Evolutionary conservation across 2,888 invertebrate species (phyloP).

Genomic region (Epistrophe grossulariae): DNA sequence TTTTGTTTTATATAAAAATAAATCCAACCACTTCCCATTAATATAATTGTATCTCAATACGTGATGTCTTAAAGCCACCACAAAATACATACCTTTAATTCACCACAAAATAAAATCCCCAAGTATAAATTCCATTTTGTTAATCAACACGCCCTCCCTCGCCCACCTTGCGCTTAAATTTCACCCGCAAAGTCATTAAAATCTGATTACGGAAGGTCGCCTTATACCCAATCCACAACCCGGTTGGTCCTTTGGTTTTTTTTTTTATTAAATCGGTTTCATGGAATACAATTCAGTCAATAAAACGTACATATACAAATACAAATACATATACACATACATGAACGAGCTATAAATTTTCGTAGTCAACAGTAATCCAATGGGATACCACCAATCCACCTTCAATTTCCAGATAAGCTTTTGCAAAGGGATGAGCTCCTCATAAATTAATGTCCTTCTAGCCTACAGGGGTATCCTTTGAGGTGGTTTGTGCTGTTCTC

Average conservation of each 20-base stretch:
- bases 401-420: slow-evolving; percentile 44
- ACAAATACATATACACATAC: neutral
- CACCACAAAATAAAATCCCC: slow-evolving; percentile 12
- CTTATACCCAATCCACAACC: neutral
- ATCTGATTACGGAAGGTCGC: slow-evolving; percentile 18
- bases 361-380: slow-evolving; percentile 5
- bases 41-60: neutral
- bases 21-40: slow-evolving; percentile 18
- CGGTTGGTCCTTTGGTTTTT: neutral
- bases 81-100: slow-evolving; percentile 12
- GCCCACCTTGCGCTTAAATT: neutral
- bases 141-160: slow-evolving; percentile 1
- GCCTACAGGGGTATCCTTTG: neutral
- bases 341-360: neutral
- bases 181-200: slow-evolving; percentile 24
- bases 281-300: slow-evolving; percentile 7
- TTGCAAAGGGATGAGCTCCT: slow-evolving; percentile 17
- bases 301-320: neutral
- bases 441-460: slow-evolving; percentile 24
- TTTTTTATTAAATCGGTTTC: slow-evolving; percentile 1
- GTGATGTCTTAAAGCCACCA: slow-evolving; percentile 24
- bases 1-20: neutral
- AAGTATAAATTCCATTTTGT: slow-evolving; percentile 16
- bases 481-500: neutral
- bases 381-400: slow-evolving; percentile 29